phyloP scores from a whole-genome alignment of 2,113 vertebrate species.

The Hypomesus transpacificus region DNA sequence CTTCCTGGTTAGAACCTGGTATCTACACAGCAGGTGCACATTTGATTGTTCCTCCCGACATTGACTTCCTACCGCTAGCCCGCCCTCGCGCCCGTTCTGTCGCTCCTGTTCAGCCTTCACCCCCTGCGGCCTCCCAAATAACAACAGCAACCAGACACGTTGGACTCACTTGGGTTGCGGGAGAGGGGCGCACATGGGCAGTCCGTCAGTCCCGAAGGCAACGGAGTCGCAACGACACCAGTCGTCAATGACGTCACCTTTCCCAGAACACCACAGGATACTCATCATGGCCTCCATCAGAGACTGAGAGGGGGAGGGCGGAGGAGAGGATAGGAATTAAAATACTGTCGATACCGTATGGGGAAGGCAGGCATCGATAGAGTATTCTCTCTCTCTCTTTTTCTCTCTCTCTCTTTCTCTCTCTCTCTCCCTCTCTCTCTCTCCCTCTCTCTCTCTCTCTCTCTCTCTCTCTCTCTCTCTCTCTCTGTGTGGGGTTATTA shows the following conservation, averaged over 20 bases:
- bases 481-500: neutral
- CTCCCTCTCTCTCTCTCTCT: too few species aligned
- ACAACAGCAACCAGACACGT: neutral
- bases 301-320: constrained; percentile 69
- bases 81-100: neutral
- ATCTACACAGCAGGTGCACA: too few species aligned
- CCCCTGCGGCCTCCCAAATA: neutral
- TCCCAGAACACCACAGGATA: constrained; percentile 95
- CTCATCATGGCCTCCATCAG: constrained; percentile 98
- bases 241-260: constrained; percentile 95
- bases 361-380: neutral
- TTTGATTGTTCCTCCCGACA: too few species aligned
- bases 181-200: constrained; percentile 92
- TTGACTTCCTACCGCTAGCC: neutral
- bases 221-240: constrained; percentile 97
- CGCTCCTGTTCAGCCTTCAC: neutral
- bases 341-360: neutral
- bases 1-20: too few species aligned
- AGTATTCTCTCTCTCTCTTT: neutral
- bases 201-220: constrained; percentile 88
- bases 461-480: too few species aligned
- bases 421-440: too few species aligned
- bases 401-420: too few species aligned
- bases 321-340: neutral
- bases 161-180: constrained; percentile 84